Evolutionary conservation across 2,797 vertebrate species (phyloP).

Genomic region (Falco cherrug): DNA sequence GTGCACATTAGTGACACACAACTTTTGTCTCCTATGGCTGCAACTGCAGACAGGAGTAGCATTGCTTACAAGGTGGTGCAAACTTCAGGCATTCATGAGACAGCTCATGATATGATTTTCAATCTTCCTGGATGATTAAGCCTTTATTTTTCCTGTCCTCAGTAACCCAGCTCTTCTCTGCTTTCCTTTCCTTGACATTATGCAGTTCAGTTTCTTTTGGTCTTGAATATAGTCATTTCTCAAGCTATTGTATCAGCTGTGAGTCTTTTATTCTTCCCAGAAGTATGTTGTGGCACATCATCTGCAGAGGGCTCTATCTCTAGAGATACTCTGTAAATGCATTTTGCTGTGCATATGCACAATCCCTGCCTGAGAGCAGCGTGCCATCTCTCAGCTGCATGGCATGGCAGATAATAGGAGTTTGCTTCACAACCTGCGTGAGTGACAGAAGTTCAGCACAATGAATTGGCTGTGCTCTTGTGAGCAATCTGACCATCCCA

Average conservation of each 20-base stretch:
- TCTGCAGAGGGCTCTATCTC: constrained; percentile 20
- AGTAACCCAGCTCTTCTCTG: background rate
- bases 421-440: background rate
- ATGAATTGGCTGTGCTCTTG: background rate
- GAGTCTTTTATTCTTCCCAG: constrained; percentile 34
- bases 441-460: constrained; percentile 30
- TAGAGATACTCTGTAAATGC: background rate
- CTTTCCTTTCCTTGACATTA: constrained; percentile 44
- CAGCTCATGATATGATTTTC: background rate
- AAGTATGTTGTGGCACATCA: background rate
- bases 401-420: background rate
- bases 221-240: constrained; percentile 38
- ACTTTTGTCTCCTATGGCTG: background rate
- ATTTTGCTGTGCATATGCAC: background rate
- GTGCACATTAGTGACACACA: accelerated
- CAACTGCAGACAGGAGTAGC: background rate
- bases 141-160: constrained; percentile 24
- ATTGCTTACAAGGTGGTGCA: background rate
- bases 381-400: background rate
- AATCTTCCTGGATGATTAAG: constrained; percentile 21
- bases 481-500: constrained; percentile 7
- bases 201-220: constrained; percentile 32
- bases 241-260: background rate
- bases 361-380: background rate
- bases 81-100: background rate